phyloP scores from a whole-genome alignment of 2,888 invertebrate genomes.

The Hirtodrosophila cameraria region DNA sequence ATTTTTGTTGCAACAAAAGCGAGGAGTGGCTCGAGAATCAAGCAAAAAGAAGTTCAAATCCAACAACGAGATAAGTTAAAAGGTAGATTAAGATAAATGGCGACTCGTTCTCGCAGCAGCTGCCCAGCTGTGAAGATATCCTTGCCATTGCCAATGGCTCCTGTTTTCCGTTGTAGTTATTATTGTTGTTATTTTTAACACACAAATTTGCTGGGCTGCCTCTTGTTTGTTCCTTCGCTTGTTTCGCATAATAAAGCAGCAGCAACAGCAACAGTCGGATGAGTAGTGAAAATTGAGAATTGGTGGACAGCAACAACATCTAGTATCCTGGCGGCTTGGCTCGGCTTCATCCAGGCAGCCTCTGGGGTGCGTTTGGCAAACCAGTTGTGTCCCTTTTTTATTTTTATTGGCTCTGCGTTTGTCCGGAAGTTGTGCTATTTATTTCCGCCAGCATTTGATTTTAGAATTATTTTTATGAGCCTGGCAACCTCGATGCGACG shows the following conservation, averaged over 20 bases:
- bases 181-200: constrained; percentile 69
- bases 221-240: constrained; percentile 71
- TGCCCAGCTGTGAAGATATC: constrained; percentile 13
- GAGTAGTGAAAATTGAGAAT: constrained; percentile 37
- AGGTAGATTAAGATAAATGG: constrained; percentile 82
- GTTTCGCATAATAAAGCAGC: constrained; percentile 79
- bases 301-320: constrained; percentile 12
- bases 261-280: constrained; percentile 61
- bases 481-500: background rate
- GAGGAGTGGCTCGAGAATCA: constrained; percentile 40
- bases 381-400: constrained; percentile 72
- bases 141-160: background rate
- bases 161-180: constrained; percentile 20
- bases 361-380: constrained; percentile 72
- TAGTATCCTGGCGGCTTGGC: constrained; percentile 11
- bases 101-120: constrained; percentile 56
- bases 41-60: constrained; percentile 59
- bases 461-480: constrained; percentile 65
- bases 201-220: constrained; percentile 69
- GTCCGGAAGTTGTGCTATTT: constrained; percentile 73
- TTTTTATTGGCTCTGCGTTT: constrained; percentile 72
- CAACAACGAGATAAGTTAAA: constrained; percentile 79
- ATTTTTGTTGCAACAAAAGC: constrained; percentile 81
- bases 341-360: too few species aligned
- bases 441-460: constrained; percentile 74